Percentiles rank a stretch among this genome's conserved stretches.
Conservation (phyloP, 2,113 vertebrate species). For the Malurus cyaneus region DNA sequence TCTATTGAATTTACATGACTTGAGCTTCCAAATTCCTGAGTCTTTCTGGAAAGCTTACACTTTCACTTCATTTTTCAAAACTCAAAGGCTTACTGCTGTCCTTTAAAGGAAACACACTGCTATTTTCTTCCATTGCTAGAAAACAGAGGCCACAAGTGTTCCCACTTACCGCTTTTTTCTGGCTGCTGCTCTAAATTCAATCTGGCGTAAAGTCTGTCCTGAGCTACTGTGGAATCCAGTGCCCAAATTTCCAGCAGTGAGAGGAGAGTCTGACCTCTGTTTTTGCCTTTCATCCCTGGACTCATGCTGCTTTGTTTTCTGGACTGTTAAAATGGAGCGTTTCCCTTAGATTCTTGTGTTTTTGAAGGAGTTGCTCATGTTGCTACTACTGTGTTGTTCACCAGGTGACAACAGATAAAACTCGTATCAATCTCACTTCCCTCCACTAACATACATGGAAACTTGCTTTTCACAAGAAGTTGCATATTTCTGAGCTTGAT, state of each 20-base stretch:
- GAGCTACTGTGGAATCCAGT: not conserved
- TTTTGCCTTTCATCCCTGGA: not conserved
- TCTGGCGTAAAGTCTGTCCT: not conserved
- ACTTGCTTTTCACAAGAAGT: not conserved
- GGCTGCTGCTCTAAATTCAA: not conserved
- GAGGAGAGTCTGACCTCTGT: not conserved
- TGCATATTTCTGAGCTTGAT: not conserved
- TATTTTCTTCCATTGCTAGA: not conserved
- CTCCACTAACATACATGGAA: not conserved
- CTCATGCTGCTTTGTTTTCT: not conserved
- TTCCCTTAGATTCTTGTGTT: not conserved
- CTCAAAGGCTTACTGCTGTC: not conserved
- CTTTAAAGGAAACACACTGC: not conserved
- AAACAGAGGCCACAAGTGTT: not conserved
- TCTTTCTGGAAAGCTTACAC: not conserved
- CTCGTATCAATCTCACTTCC: not conserved
- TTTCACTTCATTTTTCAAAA: not conserved
- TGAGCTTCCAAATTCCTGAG: not conserved
- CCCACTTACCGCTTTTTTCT: not conserved
- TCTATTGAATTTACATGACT: not conserved
- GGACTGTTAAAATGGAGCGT: not conserved
- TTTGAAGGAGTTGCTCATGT: not conserved
- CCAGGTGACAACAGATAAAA: not conserved
- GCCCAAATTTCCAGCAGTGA: not conserved
- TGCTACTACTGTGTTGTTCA: not conserved